A percentile compares a stretch with the other conserved stretches of the same genome.
Evolutionary conservation across 2,113 vertebrate species (phyloP).

Genomic region (Hemichromis elongatus): DNA sequence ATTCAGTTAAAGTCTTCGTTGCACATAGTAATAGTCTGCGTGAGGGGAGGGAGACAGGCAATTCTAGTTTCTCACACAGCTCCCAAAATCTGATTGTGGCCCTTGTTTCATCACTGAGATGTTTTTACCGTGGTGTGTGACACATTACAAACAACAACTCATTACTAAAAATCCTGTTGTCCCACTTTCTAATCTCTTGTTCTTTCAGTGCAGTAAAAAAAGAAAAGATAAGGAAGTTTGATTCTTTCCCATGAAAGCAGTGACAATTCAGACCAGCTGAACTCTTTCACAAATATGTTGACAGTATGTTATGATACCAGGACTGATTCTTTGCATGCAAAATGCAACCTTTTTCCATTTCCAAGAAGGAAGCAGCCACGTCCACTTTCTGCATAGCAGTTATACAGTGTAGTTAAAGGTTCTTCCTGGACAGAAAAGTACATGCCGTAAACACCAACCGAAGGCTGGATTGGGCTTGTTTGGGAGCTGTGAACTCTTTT

Average conservation of each 20-base stretch:
- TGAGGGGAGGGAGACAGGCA: neutral
- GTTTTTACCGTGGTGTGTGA: neutral
- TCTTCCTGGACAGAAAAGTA: constrained; percentile 24
- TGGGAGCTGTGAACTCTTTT: constrained; percentile 51
- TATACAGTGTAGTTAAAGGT: constrained; percentile 12
- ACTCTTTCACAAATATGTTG: neutral
- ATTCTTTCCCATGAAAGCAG: neutral
- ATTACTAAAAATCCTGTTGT: neutral
- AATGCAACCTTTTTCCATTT: neutral
- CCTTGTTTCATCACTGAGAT: neutral
- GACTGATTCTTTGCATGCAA: neutral
- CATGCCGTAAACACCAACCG: constrained; percentile 42
- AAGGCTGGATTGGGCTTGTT: constrained; percentile 36
- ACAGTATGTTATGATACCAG: neutral
- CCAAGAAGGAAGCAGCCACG: neutral
- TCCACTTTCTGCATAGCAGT: constrained; percentile 21
- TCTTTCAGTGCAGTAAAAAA: neutral
- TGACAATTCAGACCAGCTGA: neutral
- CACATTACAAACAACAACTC: neutral
- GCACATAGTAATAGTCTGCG: neutral
- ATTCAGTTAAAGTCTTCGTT: neutral
- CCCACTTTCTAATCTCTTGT: neutral
- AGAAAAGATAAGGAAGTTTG: neutral
- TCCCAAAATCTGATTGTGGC: neutral
- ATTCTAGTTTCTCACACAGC: neutral